Evolutionary conservation across 37 sponge, comb jelly and placozoan genomes (phyloP), one percentile per base, ranked within the genome.

Genomic region (Ianthella basta): DNA sequence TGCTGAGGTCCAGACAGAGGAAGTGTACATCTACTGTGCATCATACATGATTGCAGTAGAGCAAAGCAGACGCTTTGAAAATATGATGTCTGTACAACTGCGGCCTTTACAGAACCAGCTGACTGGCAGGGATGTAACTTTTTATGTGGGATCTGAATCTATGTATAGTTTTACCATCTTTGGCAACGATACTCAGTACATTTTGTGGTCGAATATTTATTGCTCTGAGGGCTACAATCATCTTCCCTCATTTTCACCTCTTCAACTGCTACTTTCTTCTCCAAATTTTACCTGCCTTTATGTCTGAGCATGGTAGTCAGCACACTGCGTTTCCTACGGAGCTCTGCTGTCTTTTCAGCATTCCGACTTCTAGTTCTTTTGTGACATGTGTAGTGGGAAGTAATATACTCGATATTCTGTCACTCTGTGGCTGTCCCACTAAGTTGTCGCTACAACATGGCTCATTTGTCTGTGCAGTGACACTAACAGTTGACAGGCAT

Each of bases 91-190:
- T 36, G 72, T 35, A 33, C 72, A 70, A 35, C 72, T 70, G 30
- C 72, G 72, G 30, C 72, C 72, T 35, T 70, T 70, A 5, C 72
- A 5, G 72, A 70, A 35, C 72, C 72, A 70, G 72, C 72, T 70
- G 72, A 33, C 72, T 70, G 37, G 32, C 72, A 29, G 72, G 72
- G 38, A 70, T 33, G 72, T 70, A 70, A 35, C 32, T 36, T 29
- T 70, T 10, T 19, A 10, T 35, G 37, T 70, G 30, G 37, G 72
- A 35, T 19, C 72, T 70, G 37, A 70, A 70, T 33, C 72, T 27
- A 33, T 75, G 50, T 75, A 41, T 75, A 39, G 50, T 41, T 40
- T 4, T 75, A 36, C 78, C 44, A 18, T 41, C 37, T 23, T 24
- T 36, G 37, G 37, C 78, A 21, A 13, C 2, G n/a, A 41, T 75